A percentile compares a stretch with the other conserved stretches of the same genome.
Evolutionary conservation across 2,113 vertebrate species (phyloP).

Genomic region (Pipa parva): DNA sequence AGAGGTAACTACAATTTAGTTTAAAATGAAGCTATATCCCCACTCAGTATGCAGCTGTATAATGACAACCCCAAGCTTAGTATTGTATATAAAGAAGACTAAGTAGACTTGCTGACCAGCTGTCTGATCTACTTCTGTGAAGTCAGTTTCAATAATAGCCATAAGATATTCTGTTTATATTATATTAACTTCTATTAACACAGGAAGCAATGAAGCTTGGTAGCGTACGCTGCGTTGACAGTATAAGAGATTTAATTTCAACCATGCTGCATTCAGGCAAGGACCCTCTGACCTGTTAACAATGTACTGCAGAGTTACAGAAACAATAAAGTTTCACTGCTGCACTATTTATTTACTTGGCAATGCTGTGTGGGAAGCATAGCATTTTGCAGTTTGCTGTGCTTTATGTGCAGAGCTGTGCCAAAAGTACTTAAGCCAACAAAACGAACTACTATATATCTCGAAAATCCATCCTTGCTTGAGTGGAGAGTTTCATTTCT

Average conservation of each 20-base stretch:
- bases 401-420: not conserved
- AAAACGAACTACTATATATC: slow-evolving; percentile 9
- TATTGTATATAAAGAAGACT: no score
- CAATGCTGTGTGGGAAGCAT: not conserved
- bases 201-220: no score
- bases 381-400: not conserved
- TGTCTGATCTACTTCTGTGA: no score
- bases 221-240: no score
- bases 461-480: slow-evolving; percentile 17
- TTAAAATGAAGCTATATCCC: no score
- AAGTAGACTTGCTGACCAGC: no score
- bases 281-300: not conserved
- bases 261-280: not conserved
- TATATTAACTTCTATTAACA: no score
- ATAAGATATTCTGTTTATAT: no score
- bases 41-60: no score
- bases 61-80: no score
- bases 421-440: not conserved
- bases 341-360: not conserved
- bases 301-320: not conserved
- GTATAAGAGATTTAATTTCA: not conserved
- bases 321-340: not conserved
- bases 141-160: no score
- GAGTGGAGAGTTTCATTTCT: not conserved
- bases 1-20: no score